Evolutionary conservation across 1,140 invertebrate species (phyloP).

Genomic region (Cydia pomonella): DNA sequence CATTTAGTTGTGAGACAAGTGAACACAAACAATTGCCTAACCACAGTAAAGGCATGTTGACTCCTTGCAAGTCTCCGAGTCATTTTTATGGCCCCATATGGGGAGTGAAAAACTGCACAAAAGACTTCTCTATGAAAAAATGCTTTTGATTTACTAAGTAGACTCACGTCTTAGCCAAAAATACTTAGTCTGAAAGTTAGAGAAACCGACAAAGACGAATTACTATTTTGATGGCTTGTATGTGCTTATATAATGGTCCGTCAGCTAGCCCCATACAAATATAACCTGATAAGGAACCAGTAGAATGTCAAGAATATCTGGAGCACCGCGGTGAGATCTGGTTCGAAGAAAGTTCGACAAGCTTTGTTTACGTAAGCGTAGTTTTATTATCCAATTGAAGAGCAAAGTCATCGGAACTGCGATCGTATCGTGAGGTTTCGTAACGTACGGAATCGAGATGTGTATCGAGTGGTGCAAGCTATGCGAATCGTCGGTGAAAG

Average conservation of each 20-base stretch:
- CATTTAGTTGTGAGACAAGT: conserved; percentile 13
- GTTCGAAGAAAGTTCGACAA: conserved; percentile 34
- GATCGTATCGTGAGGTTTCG: conserved; percentile 65
- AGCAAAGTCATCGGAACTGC: conserved; percentile 53
- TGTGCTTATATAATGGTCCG: not conserved
- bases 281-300: conserved; percentile 3
- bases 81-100: too few relatives aligned
- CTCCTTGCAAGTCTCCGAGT: too few relatives aligned
- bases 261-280: conserved; percentile 2
- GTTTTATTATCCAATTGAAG: conserved; percentile 57
- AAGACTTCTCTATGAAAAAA: too few relatives aligned
- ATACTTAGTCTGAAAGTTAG: too few relatives aligned
- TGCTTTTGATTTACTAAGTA: too few relatives aligned
- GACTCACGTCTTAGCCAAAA: too few relatives aligned
- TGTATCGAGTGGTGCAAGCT: conserved; percentile 50
- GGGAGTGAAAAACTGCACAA: too few relatives aligned
- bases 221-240: not conserved
- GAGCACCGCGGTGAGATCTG: not conserved
- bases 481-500: not conserved
- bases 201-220: not conserved
- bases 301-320: conserved; percentile 21
- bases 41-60: not conserved
- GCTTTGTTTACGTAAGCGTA: conserved; percentile 56
- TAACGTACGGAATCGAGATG: conserved; percentile 62
- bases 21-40: conserved; percentile 7